Evolutionary conservation across 2,113 vertebrate genomes (phyloP), one percentile per base, ranked within the genome.

Genomic region (Sarotherodon lohbergeri): DNA sequence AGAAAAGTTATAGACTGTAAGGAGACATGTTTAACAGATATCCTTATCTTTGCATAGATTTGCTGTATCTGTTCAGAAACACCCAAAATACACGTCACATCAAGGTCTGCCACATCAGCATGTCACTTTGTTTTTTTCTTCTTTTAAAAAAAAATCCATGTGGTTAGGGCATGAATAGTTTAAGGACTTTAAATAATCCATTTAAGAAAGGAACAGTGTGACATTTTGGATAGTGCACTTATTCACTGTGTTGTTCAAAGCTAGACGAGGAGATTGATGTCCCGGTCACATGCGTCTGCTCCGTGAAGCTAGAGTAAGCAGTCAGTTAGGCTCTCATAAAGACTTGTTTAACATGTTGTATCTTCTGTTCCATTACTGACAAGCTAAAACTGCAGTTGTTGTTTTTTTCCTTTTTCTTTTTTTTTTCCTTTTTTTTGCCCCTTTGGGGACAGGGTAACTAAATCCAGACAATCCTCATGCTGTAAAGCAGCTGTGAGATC

Each of bases 1-100:
- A 19, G 7, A 85, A 50, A 82, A 2, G 27, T 24, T 79, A 1
- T n/a, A 83, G 22, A 24, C 46, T n/a, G 17, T 61, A 50, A 84
- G 39, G 50, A 19, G 19, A 50, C 39, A 55, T 46, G 36, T 27
- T 73, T 79, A 41, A 83, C 17, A 82, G 43, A 48, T 34, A 5
- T 50, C 36, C 41, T 78, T 81, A 84, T 85, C 71, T 80, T 85
- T 34, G 59, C 24, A 52, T 52, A 87, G 61, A 32, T 78, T 24
- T 29, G 4, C 71, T 34, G 32, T 68, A 43, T 78, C n/a, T 36
- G 39, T 71, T n/a, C 29, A n/a, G 22, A 46, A 85, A 73, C 32
- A 32, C 16, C 32, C 39, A 24, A 79, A 13, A 71, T 8, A 66
- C 46, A 46, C 4, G 2, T 48, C 41, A 10, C 78, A 41, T 16